These are phyloP conservation scores for Trochalopteron elliotii DNA, from an alignment of 2,113 vertebrate genomes.

Conservation along the genomic window DNA sequence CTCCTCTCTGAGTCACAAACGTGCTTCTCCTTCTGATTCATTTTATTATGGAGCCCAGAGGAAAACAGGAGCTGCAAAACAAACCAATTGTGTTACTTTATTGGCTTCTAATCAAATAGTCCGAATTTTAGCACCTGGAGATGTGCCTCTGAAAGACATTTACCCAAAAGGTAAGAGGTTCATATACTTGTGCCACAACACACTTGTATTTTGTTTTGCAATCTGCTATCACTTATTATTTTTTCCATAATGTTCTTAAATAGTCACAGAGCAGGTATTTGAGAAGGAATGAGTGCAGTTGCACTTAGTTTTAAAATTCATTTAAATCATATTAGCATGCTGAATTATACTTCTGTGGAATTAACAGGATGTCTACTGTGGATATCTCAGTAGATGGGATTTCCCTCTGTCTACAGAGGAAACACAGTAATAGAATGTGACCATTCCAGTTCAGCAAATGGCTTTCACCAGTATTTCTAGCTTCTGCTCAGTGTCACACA, in stretches of 20 bases:
- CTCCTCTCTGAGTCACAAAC: conserved; percentile 68
- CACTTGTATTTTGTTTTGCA: conserved; percentile 12
- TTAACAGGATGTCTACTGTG: neutral
- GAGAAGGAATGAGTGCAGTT: neutral
- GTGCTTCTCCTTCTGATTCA: conserved; percentile 50
- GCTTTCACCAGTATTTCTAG: neutral
- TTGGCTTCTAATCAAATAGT: conserved; percentile 87
- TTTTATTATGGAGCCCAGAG: conserved; percentile 76
- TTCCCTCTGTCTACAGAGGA: neutral
- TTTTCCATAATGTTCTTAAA: neutral
- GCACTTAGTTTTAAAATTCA: neutral
- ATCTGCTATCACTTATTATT: neutral
- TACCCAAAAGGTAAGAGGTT: conserved; percentile 88
- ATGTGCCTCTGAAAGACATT: conserved; percentile 89
- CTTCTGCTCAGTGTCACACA: neutral
- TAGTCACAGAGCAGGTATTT: neutral
- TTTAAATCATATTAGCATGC: neutral
- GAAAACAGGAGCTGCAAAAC: conserved; percentile 72
- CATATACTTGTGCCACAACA: neutral
- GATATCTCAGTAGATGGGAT: neutral
- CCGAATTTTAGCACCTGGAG: conserved; percentile 83
- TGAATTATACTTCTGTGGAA: neutral
- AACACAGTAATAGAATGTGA: neutral
- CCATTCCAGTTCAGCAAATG: neutral
- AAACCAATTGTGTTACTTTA: conserved; percentile 84